phyloP scores from a whole-genome alignment of 2,113 vertebrate species.

The Ranitomeya variabilis region DNA sequence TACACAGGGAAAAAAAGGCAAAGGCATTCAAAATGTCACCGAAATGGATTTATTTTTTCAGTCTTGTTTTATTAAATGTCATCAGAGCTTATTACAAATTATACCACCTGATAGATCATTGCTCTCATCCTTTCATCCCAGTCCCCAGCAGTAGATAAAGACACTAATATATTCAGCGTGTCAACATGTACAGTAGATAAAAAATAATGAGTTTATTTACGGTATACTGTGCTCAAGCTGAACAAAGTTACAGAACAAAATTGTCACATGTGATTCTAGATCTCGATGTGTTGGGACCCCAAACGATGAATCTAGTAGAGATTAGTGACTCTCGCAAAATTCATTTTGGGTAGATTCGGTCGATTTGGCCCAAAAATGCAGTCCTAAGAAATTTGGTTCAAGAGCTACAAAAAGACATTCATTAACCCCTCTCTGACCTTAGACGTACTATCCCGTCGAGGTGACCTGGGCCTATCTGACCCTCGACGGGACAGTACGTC shows the following conservation, averaged over 20 bases:
- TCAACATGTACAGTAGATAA: conserved; percentile 42
- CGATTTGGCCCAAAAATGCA: too few relatives aligned
- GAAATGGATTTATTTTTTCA: conserved; percentile 48
- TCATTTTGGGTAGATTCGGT: too few relatives aligned
- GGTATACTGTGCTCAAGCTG: background rate
- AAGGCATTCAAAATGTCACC: conserved; percentile 45
- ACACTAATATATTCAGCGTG: conserved; percentile 49
- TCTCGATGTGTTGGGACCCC: background rate
- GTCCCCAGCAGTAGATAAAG: conserved; percentile 37
- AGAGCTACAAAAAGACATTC: too few relatives aligned
- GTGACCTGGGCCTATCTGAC: too few relatives aligned
- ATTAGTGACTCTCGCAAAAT: too few relatives aligned
- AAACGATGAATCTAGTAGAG: background rate
- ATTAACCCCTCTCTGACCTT: too few relatives aligned
- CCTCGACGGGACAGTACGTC: too few relatives aligned
- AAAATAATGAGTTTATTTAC: conserved; percentile 54
- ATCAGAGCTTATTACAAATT: conserved; percentile 55
- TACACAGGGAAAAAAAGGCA: background rate
- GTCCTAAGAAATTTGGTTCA: too few relatives aligned
- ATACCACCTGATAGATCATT: conserved; percentile 56
- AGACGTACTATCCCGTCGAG: too few relatives aligned
- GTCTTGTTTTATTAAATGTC: conserved; percentile 57
- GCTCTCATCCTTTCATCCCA: conserved; percentile 33
- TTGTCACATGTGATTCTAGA: background rate
- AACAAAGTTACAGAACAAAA: background rate